Conservation (phyloP, 2,888 invertebrate genomes). For the Cheilosia grossa region DNA sequence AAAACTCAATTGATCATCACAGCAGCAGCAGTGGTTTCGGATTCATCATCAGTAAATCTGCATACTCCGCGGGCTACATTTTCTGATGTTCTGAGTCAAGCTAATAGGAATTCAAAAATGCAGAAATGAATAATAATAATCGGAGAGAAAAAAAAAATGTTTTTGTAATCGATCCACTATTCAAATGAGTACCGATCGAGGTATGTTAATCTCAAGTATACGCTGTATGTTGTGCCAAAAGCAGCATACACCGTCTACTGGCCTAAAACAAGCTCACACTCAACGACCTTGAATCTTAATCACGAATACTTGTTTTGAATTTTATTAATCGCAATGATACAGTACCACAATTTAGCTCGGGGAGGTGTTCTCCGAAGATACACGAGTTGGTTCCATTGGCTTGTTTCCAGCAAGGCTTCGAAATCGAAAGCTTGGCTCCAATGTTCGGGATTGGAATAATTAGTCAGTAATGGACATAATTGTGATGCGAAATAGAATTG, state of each 20-base stretch:
- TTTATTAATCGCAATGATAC: conserved; percentile 52
- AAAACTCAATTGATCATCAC: conserved; percentile 69
- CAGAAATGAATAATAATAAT: conserved; percentile 35
- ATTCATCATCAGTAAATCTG: conserved; percentile 39
- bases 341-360: conserved; percentile 13
- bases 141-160: neutral
- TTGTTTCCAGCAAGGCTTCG: neutral
- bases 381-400: neutral
- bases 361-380: conserved; percentile 28
- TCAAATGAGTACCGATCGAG: conserved; percentile 53
- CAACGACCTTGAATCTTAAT: conserved; percentile 66
- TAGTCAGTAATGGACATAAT: conserved; percentile 7
- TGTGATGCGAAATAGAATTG: conserved; percentile 1
- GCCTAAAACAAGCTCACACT: conserved; percentile 49
- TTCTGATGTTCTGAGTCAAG: conserved; percentile 23
- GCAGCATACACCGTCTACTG: conserved; percentile 43
- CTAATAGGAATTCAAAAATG: conserved; percentile 58
- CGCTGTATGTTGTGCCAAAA: conserved; percentile 50
- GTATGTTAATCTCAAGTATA: conserved; percentile 30
- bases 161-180: conserved; percentile 68
- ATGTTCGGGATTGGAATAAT: conserved; percentile 2
- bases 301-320: conserved; percentile 54
- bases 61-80: conserved; percentile 12
- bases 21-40: conserved; percentile 4
- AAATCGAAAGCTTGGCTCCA: conserved; percentile 52